phyloP scores from a whole-genome alignment of 2,797 vertebrate species.

The Crypturellus tataupa region DNA sequence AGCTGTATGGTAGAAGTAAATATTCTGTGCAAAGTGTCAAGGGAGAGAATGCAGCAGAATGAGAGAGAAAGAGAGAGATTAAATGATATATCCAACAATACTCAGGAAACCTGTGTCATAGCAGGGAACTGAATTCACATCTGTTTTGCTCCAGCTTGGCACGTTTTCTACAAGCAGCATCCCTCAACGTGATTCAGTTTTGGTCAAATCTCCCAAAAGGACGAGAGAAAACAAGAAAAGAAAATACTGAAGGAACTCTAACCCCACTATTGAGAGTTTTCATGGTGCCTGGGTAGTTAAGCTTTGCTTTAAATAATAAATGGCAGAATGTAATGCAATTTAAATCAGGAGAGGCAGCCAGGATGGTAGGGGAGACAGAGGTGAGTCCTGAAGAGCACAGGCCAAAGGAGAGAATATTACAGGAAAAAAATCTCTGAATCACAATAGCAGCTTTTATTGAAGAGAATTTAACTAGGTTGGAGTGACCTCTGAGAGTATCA shows the following conservation, averaged over 20 bases:
- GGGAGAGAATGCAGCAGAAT: not conserved
- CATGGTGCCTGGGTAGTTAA: constrained; percentile 15
- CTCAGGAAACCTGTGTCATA: constrained; percentile 1
- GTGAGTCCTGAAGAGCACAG: constrained; percentile 14
- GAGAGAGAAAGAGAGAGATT: not conserved
- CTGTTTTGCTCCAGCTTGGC: constrained; percentile 20
- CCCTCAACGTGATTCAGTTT: not conserved
- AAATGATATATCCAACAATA: constrained; percentile 11
- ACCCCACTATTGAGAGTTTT: not conserved
- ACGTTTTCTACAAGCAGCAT: not conserved
- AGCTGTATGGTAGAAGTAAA: not conserved
- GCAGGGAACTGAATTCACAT: constrained; percentile 2
- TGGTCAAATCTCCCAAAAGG: not conserved
- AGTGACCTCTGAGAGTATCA: constrained; percentile 67
- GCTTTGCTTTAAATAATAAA: constrained; percentile 51
- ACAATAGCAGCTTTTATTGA: constrained; percentile 61
- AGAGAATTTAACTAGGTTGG: constrained; percentile 75
- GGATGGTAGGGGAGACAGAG: not conserved
- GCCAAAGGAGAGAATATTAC: constrained; percentile 48
- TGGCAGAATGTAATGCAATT: constrained; percentile 59
- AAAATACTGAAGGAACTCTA: constrained; percentile 16
- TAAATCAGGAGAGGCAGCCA: constrained; percentile 18
- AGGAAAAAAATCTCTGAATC: constrained; percentile 51
- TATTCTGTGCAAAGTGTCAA: not conserved
- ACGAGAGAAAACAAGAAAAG: constrained; percentile 11